Evolutionary conservation across 2,797 vertebrate species (phyloP).

Genomic region (Esox lucius): DNA sequence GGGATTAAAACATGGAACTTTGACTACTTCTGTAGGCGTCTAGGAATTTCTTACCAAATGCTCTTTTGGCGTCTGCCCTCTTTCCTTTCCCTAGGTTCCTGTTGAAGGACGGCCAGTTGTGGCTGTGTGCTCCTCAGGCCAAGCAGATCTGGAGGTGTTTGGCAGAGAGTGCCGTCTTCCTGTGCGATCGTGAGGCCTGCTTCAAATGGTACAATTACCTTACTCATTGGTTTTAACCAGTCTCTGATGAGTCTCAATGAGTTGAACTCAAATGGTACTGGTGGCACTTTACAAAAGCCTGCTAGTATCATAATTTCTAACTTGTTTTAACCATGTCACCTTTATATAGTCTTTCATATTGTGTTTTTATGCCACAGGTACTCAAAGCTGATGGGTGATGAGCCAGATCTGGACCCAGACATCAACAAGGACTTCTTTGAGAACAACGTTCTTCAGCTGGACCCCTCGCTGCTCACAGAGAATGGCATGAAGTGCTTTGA

Average conservation of each 20-base stretch:
- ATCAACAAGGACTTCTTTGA: conserved; percentile 99
- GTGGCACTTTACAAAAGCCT: neutral
- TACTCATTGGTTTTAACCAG: neutral
- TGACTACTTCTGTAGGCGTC: neutral
- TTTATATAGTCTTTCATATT: neutral
- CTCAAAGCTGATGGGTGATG: conserved; percentile 99
- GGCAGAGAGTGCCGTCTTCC: conserved; percentile 89
- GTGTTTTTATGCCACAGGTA: conserved; percentile 62
- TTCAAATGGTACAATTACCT: conserved; percentile 90
- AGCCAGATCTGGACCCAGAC: conserved; percentile 98
- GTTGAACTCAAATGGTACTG: neutral
- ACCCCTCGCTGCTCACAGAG: conserved; percentile 96
- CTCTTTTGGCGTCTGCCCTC: neutral
- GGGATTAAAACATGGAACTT: no score
- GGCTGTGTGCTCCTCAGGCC: conserved; percentile 90
- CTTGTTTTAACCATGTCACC: neutral
- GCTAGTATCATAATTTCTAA: neutral
- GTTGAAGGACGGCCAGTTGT: conserved; percentile 89
- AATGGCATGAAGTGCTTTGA: conserved; percentile 99
- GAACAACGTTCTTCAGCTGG: conserved; percentile 98
- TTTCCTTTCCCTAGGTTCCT: conserved; percentile 76
- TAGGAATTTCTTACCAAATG: conserved; percentile 34
- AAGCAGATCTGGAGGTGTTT: conserved; percentile 94
- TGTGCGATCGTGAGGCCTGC: conserved; percentile 91
- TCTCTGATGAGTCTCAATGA: neutral